Percentiles rank a stretch among this genome's conserved stretches.
These are phyloP conservation scores for Drosophila lini DNA, from an alignment of 1,140 invertebrate genomes.

Conservation along the genomic window DNA sequence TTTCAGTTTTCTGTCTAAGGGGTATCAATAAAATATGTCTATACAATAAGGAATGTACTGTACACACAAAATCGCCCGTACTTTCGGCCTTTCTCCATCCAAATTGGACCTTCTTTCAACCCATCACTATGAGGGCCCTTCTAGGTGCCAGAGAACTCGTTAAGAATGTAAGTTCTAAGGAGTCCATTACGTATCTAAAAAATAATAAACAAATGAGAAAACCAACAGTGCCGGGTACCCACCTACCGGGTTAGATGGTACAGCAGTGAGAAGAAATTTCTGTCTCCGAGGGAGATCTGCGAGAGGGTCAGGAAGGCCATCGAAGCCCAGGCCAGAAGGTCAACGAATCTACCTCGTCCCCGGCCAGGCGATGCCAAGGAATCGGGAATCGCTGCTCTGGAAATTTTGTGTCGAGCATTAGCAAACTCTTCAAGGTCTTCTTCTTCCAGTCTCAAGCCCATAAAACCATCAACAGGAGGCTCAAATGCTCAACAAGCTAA, in stretches of 20 bases:
- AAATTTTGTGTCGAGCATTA: neutral
- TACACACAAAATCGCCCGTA: neutral
- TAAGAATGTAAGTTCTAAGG: slow-evolving; percentile 11
- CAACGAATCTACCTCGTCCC: too few relatives aligned
- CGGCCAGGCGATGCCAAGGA: neutral
- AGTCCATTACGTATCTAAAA: rapidly evolving
- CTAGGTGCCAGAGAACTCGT: slow-evolving; percentile 3
- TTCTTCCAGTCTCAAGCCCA: neutral
- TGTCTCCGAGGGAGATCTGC: neutral
- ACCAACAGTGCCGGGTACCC: neutral
- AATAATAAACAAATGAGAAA: neutral
- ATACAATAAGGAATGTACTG: neutral
- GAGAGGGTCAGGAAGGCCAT: neutral
- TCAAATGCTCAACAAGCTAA: neutral
- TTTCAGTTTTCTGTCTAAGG: slow-evolving; percentile 13
- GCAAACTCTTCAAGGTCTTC: neutral
- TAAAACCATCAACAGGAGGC: neutral
- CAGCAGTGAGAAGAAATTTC: neutral
- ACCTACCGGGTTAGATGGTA: slow-evolving; percentile 3
- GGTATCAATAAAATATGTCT: neutral
- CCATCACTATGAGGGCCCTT: slow-evolving; percentile 14
- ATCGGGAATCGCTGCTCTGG: slow-evolving; percentile 5
- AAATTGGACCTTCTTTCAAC: slow-evolving; percentile 7
- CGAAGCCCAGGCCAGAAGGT: neutral
- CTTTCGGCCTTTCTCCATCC: neutral